Base-by-base conservation (phyloP, 2,888 invertebrate species). In the Odontothrips loti region DNA sequence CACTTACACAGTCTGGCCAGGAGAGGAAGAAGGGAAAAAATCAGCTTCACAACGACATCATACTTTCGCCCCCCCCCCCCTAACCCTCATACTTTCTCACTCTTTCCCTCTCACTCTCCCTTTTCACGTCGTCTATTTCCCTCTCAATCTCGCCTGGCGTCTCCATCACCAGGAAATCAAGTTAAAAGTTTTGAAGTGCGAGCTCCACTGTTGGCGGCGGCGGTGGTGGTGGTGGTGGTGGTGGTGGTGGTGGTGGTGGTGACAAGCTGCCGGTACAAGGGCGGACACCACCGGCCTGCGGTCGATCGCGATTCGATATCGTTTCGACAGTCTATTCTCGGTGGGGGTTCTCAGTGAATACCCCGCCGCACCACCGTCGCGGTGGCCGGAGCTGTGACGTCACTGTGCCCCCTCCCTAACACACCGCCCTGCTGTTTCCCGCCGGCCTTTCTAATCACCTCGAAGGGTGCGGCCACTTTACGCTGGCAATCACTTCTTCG, bases 161-260 rank as follows among this genome's bases (percentile, higher is more conserved):
- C 68, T 75, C 68, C 68, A 75, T 75, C 68, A 75, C 23, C 68
- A 27, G 68, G 68, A 75, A 75, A 75, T 75, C 68, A 75, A 75
- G 68, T 75, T 75, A 75, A 75, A 75, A 75, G 68, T 75, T 75
- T 75, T 75, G 23, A 75, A 75, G 68, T 75, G 68, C 34, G 34
- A 43, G 34, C 34, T 6, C 34, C 34, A 43, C 34, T 43, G 34
- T 43, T 43, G 34, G 34, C 34, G 34, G 34, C 34, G 34, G 58
- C n/a, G 58, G 17, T 17, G 58, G 58, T 15, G 58, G 58, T 58
- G 58, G 58, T 17, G 51, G 17, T 17, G 51, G 51, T 15, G 48
- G 51, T 51, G 51, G 12, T 51, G 51, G 51, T 17, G 51, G 51
- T 51, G 51, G 51, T 12, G 51, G 17, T 17, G 58, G 58, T 20